These are phyloP conservation scores for Pardosa pseudoannulata DNA, from an alignment of 2,888 invertebrate genomes.

Conservation along the genomic window DNA sequence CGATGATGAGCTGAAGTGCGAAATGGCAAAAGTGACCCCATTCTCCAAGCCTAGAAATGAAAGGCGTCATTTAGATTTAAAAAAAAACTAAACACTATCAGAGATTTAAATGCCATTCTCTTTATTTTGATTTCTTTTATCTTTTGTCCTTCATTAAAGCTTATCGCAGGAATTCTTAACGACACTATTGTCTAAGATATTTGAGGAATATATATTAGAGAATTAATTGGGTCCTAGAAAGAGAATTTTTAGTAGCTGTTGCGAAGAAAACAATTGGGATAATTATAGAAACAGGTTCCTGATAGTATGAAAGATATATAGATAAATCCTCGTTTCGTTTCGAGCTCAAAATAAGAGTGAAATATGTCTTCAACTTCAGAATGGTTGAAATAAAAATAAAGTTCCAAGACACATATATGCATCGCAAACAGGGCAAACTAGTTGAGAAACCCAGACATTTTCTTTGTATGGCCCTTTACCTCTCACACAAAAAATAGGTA, in stretches of 20 bases:
- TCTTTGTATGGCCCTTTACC: too few species aligned
- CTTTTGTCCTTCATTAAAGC: neutral
- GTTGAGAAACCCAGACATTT: too few species aligned
- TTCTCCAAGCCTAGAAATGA: neutral
- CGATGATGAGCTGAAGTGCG: neutral
- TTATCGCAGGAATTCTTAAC: neutral
- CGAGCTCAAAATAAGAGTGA: too few species aligned
- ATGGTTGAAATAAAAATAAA: too few species aligned
- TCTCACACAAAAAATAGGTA: too few species aligned
- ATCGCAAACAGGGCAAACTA: too few species aligned
- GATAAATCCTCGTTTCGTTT: too few species aligned
- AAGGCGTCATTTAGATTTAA: neutral
- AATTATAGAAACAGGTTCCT: neutral
- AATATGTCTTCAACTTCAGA: too few species aligned
- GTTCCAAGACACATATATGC: too few species aligned
- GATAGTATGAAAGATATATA: too few species aligned
- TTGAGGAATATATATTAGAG: neutral
- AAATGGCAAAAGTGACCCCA: neutral
- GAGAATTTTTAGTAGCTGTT: neutral
- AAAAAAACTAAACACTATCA: neutral
- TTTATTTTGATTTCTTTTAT: neutral
- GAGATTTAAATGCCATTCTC: neutral
- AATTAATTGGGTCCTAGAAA: neutral
- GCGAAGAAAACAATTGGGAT: neutral
- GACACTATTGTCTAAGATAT: neutral